Percentiles rank a stretch among this genome's conserved stretches.
phyloP scores from a whole-genome alignment of 2,888 invertebrate species.

The Drosophila kambysellisi region DNA sequence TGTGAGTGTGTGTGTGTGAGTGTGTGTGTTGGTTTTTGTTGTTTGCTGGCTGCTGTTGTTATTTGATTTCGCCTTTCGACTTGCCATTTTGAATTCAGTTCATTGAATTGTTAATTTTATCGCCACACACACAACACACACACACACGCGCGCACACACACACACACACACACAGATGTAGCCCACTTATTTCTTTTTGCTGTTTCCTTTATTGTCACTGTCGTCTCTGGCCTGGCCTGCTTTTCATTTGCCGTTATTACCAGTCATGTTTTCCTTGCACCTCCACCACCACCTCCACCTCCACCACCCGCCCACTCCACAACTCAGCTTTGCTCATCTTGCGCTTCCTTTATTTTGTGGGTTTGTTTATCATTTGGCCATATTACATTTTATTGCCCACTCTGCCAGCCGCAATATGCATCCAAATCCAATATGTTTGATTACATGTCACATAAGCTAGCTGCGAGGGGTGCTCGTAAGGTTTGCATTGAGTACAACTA shows the following conservation, averaged over 20 bases:
- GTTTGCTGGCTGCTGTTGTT: constrained; percentile 47
- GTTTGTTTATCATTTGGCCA: constrained; percentile 68
- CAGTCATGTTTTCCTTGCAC: constrained; percentile 1
- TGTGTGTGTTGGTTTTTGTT: constrained; percentile 30
- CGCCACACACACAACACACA: constrained; percentile 42
- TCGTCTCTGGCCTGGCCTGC: constrained; percentile 33
- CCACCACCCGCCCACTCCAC: not conserved
- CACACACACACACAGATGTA: not conserved
- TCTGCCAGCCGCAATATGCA: constrained; percentile 53
- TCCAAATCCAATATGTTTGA: constrained; percentile 69
- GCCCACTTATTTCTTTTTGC: constrained; percentile 19
- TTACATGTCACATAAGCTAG: constrained; percentile 44
- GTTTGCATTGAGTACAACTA: constrained; percentile 7
- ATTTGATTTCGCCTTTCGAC: constrained; percentile 75
- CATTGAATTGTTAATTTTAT: constrained; percentile 81
- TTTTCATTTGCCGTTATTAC: constrained; percentile 72
- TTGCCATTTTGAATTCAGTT: constrained; percentile 79
- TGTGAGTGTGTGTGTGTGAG: not conserved
- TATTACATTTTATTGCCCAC: constrained; percentile 74
- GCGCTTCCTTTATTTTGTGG: constrained; percentile 4
- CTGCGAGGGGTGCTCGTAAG: constrained; percentile 42
- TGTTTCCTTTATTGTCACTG: constrained; percentile 73
- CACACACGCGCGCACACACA: not conserved
- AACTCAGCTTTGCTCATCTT: not conserved
- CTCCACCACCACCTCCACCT: not conserved